These are phyloP conservation scores for Gryllus longicercus DNA, from an alignment of 2,888 invertebrate species.

Conservation along the genomic window DNA sequence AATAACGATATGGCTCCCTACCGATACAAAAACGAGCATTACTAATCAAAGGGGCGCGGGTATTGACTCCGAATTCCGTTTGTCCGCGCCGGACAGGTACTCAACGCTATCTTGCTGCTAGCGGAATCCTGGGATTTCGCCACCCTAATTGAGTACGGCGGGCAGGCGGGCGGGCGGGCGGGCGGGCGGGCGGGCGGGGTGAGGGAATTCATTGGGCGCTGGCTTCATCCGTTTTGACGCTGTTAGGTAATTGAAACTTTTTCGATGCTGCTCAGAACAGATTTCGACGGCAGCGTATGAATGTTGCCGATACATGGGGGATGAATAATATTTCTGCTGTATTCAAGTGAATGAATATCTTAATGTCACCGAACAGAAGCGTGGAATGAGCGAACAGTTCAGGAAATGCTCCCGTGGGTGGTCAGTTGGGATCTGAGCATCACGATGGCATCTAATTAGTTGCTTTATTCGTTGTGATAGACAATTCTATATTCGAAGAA, in stretches of 20 bases:
- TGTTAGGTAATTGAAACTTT: constrained; percentile 3
- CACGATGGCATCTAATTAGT: too few relatives aligned
- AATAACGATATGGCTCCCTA: neutral
- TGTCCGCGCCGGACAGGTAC: neutral
- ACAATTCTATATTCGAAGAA: too few relatives aligned
- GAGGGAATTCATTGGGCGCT: neutral
- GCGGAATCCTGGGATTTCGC: neutral
- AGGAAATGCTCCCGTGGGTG: too few relatives aligned
- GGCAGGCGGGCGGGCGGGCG: neutral
- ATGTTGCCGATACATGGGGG: too few relatives aligned
- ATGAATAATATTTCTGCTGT: too few relatives aligned
- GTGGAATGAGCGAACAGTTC: too few relatives aligned
- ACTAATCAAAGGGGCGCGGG: neutral
- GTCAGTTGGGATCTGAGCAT: too few relatives aligned
- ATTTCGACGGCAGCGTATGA: neutral
- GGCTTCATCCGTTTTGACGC: neutral
- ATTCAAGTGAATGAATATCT: too few relatives aligned
- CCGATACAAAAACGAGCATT: constrained; percentile 1
- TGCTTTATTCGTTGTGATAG: too few relatives aligned
- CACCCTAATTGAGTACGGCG: neutral
- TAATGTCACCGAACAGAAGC: too few relatives aligned
- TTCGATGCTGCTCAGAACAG: neutral
- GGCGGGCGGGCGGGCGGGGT: neutral
- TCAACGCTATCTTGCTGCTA: neutral
- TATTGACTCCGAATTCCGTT: constrained; percentile 3